Evolutionary conservation across 2,888 invertebrate genomes (phyloP), one percentile per base, ranked within the genome.

Genomic region (Drosophila meridionalis): DNA sequence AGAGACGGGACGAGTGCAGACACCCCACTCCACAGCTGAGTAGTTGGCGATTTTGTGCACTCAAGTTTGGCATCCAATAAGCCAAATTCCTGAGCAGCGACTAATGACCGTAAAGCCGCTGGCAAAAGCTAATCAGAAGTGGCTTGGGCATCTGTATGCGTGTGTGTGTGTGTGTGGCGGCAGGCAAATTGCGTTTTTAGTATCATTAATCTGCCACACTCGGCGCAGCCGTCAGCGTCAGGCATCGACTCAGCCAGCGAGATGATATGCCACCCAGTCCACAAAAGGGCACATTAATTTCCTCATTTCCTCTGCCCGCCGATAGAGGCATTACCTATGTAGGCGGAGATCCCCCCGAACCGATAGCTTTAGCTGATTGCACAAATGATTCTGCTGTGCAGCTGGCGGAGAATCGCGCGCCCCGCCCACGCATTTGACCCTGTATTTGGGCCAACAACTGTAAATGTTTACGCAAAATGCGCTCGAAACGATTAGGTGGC

Each of bases 281-380:
- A 78, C 80, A 90, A 88, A 89, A 85, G 83, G 89, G 88, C 90
- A 91, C 89, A 91, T 91, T 91, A 91, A 91, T 91, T 91, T 91
- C 91, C 91, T 91, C 74, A 91, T 91, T 91, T 91, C 91, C 91
- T 91, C 74, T 85, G 81, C 78, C 78, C 82, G 83, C 73, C 72
- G 76, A 75, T 78, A 43, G 30, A 71, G 67, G 70, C 67, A 75
- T 80, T 76, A 79, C 75, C 78, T 80, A 20, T 20, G 20, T 20
- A 67, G 69, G 74, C 66, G 53, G 74, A 65, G 84, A 84, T 84
- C 70, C 71, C 60, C 66, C 66, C 52, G 43, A 30, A 43, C 64
- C 72, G 86, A 83, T 86, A 83, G 83, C 83, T 83, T 73, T 76
- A 76, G 81, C 77, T 83, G 87, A 87, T 87, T 84, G 83, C 84